Base-by-base conservation (phyloP, 2,797 vertebrate genomes). In the Ispidina lecontei region DNA sequence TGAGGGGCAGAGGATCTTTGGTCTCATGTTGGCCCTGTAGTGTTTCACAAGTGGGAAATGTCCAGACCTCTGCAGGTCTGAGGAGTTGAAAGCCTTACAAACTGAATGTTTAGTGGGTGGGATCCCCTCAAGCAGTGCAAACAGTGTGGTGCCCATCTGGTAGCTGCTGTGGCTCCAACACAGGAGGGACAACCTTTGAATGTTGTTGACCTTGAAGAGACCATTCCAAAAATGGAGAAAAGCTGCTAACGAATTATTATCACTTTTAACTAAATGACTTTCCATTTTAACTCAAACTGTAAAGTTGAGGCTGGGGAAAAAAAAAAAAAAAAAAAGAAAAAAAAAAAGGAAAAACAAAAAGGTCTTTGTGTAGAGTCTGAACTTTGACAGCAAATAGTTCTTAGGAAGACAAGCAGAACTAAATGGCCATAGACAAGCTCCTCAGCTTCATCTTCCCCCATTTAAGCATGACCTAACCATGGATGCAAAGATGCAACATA, bases 121-220 rank as follows among this genome's bases (percentile, higher is more conserved):
- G 39, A 94, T 88, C 14, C 39, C 83, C 68, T 92, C 35, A 86
- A 88, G 74, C 77, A 56, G 68, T 10, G 25, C 64, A 85, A 55
- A 70, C 63, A 82, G 67, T 59, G 35, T 33, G 67, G 19, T 79
- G 31, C 56, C 84, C 71, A 76, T 86, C 86, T 94, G 91, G 76
- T 64, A 72, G 56, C 35, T 88, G 77, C 47, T 59, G 79, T 3
- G 41, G 33, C 41, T 95, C 70, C 74, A 93, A 39, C 18, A 49
- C 28, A 80, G 62, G 59, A 90, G 26, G 56, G 49, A 76, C 59
- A 73, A 19, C 67, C 80, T 49, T 33, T 82, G 52, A 93, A 79
- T 88, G 31, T 73, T 47, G 17, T 56, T 82, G 44, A 90, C 71
- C 84, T 91, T 79, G 60, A 94, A 54, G 41, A 79, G n/a, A 65